Conservation (phyloP, 2,888 invertebrate genomes). For the Scelioninae gen. 1 region DNA sequence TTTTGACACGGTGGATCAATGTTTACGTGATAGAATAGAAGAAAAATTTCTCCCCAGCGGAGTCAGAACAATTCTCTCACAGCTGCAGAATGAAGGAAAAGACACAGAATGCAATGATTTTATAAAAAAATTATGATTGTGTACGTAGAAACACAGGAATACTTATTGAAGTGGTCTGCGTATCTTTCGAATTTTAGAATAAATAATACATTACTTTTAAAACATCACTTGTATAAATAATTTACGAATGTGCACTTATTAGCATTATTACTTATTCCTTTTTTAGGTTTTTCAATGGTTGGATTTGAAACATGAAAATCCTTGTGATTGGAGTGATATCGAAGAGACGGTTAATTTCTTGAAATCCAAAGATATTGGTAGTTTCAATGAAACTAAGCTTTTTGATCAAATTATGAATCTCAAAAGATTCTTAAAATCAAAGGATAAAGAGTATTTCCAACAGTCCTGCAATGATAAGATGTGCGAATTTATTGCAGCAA, state of each 20-base stretch:
- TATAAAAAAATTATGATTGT: conserved; percentile 23
- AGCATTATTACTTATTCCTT: too few relatives aligned
- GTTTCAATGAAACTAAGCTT: conserved; percentile 30
- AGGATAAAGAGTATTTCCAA: conserved; percentile 4
- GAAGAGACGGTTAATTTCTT: conserved; percentile 30
- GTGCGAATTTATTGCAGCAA: conserved; percentile 8
- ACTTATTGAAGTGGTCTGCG: conserved; percentile 40
- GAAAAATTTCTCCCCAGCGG: conserved; percentile 25
- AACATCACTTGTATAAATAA: too few relatives aligned
- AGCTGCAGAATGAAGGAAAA: conserved; percentile 18
- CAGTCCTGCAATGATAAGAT: conserved; percentile 5
- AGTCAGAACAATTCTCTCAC: conserved; percentile 8
- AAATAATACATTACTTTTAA: too few relatives aligned
- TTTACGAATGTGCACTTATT: too few relatives aligned
- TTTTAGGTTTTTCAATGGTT: conserved; percentile 29
- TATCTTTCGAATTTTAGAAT: conserved; percentile 19
- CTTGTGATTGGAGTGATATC: conserved; percentile 7
- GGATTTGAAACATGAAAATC: conserved; percentile 12
- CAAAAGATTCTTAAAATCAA: not conserved
- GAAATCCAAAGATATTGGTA: conserved; percentile 13
- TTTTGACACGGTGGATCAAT: conserved; percentile 7
- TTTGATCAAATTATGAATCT: conserved; percentile 45
- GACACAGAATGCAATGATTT: conserved; percentile 29
- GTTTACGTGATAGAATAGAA: conserved; percentile 36
- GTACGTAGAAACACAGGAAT: conserved; percentile 26